Base-by-base conservation (phyloP, 1,140 invertebrate genomes). In the Drosophila triauraria region DNA sequence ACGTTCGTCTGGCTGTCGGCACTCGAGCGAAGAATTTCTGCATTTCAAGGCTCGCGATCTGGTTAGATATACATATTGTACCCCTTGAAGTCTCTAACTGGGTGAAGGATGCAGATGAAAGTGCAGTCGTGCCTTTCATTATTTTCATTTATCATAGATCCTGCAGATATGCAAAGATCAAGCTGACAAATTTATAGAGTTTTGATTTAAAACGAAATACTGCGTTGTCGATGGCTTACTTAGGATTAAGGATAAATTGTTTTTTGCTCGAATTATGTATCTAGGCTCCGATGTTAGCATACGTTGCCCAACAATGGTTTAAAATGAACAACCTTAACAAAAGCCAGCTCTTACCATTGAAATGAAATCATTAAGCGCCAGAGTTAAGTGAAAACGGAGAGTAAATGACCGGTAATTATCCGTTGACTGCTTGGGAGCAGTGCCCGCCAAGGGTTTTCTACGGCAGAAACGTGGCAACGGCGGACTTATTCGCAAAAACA, bases 51-150 rank as follows among this genome's bases (percentile, higher is more conserved):
- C 48, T 54, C 43, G n/a, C 10, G 30, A 70, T 68, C 25, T 23
- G 40, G 15, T 44, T 35, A 62, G 62, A 62, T 20, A 17, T 57
- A 43, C 48, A 25, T 56, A 56, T 32, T 40, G 32, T n/a, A n/a
- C 67, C 48, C 63, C 67, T 70, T 44, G 58, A 74, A 60, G 38
- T 56, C 53, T 56, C 25, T 40, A 23, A 40, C 53, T 72, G 54
- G 67, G 70, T 60, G 68, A 74, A 72, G 68, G 69, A 72, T 35
- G 30, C 17, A 54, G 38, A 69, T 46, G 47, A 69, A 53, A 69
- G 47, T 54, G 57, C 12, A 62, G 40, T 25, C 20, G 53, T 15
- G 62, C 57, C 62, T 62, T 8, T 13, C 13, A 13, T 40, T 64
- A 56, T 64, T 44, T 15, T 23, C 7, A 17, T 44, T 61, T 17